Base-by-base conservation (phyloP, 2,888 invertebrate genomes). In the Acleris sparsana region DNA sequence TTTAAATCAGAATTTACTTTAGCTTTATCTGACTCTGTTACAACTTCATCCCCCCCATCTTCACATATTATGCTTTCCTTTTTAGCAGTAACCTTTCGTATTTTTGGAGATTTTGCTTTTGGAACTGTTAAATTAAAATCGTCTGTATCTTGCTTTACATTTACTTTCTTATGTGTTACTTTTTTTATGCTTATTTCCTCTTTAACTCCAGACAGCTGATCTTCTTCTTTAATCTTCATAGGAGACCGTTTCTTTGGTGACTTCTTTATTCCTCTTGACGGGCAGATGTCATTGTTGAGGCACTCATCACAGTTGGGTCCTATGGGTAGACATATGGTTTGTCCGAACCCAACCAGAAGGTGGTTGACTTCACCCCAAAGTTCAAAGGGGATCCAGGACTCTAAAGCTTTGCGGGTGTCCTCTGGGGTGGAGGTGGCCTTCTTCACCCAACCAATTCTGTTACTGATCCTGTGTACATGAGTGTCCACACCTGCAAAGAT, bases 311-410 rank as follows among this genome's bases (percentile, higher is more conserved):
- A 99, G 72, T 95, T 95, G 0, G 99, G 99, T 56, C 93, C 94
- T 0, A 96, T 86, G 0, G 99, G 97, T 62, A 94, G 89, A 85
- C 99, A 99, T 67, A 96, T 95, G 62, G 97, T 97, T 89, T 99
- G 99, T 0, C 99, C 99, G 92, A 99, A 99, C 5, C 99, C 99
- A 11, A 99, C 99, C 70, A 99, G 92, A 2, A 99, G 92, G 77
- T 96, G 95, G 88, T 99, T 98, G 0, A 97, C 95, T 86, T 98
- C 96, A 72, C 94, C 93, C 99, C 99, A 99, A 11, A 96, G 83
- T 2, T 96, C 93, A 72, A 94, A 94, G 0, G 99, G 99, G 53
- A 99, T 84, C 98, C 99, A 99, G 11, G 94, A 93, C 88, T 99
- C 97, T 25, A 99, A 88, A 11, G 94, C 94, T 73, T 94, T 93